These are phyloP conservation scores for Orgyia antiqua DNA, from an alignment of 2,888 invertebrate genomes.

Conservation along the genomic window DNA sequence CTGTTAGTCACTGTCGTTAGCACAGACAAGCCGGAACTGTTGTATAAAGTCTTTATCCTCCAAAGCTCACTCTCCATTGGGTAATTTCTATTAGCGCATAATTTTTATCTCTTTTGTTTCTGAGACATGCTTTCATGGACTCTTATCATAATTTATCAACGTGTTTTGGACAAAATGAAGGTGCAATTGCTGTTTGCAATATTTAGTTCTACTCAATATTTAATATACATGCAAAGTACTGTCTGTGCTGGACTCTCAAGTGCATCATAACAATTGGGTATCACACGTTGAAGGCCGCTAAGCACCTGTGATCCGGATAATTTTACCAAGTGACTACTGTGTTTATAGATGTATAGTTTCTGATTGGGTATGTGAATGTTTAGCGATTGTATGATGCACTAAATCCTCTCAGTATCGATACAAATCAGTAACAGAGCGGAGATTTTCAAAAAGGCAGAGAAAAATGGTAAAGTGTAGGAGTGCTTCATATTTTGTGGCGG, in stretches of 20 bases:
- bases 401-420: slow-evolving; percentile 55
- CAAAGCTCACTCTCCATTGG: slow-evolving; percentile 62
- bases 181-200: slow-evolving; percentile 70
- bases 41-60: slow-evolving; percentile 65
- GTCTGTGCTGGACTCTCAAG: slow-evolving; percentile 67
- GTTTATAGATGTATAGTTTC: slow-evolving; percentile 22
- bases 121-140: slow-evolving; percentile 78
- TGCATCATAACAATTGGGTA: slow-evolving; percentile 69
- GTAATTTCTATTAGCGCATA: slow-evolving; percentile 49
- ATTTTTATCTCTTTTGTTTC: slow-evolving; percentile 61
- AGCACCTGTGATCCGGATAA: slow-evolving; percentile 22
- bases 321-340: slow-evolving; percentile 25
- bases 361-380: slow-evolving; percentile 28
- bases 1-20: slow-evolving; percentile 68
- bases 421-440: slow-evolving; percentile 62
- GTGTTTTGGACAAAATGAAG: slow-evolving; percentile 62
- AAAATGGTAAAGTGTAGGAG: slow-evolving; percentile 68
- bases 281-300: slow-evolving; percentile 37
- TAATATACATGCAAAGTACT: slow-evolving; percentile 63
- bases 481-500: slow-evolving; percentile 61
- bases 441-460: slow-evolving; percentile 64
- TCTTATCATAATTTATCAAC: slow-evolving; percentile 47
- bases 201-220: slow-evolving; percentile 62
- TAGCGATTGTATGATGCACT: slow-evolving; percentile 70
- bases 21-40: slow-evolving; percentile 70